Conservation (phyloP, 2,888 invertebrate species). For the Agriotes lineatus region DNA sequence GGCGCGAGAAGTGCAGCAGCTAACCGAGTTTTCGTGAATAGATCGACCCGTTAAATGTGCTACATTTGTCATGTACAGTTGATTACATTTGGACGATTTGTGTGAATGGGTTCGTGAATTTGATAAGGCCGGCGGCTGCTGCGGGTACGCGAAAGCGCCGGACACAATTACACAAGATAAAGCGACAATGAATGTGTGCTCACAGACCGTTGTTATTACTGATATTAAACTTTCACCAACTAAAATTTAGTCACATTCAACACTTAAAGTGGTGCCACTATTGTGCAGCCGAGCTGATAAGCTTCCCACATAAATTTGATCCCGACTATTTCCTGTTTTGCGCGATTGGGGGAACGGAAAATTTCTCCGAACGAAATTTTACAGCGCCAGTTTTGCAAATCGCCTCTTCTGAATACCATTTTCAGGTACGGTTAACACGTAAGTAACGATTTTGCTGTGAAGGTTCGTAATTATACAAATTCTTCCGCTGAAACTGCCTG, state of each 20-base stretch:
- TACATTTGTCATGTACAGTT: conserved; percentile 64
- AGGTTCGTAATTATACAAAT: no score
- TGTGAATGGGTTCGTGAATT: conserved; percentile 61
- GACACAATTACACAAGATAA: conserved; percentile 59
- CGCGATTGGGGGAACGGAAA: conserved; percentile 9
- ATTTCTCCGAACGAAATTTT: conserved; percentile 17
- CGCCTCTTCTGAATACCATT: no score
- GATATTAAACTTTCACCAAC: conserved; percentile 51
- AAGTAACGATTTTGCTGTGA: no score
- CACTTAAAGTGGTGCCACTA: conserved; percentile 42
- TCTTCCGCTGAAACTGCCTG: no score
- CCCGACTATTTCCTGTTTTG: conserved; percentile 34
- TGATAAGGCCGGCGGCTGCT: conserved; percentile 58
- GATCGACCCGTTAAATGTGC: conserved; percentile 56
- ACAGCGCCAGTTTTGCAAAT: not conserved
- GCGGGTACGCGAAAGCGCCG: conserved; percentile 56
- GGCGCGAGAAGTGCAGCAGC: conserved; percentile 6
- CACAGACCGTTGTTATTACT: conserved; percentile 56
- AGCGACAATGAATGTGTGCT: conserved; percentile 61
- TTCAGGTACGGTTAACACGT: no score
- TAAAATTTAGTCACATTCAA: conserved; percentile 45
- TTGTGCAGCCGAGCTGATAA: conserved; percentile 40
- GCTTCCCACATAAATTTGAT: conserved; percentile 41
- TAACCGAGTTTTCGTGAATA: conserved; percentile 47
- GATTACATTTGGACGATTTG: conserved; percentile 64